Evolutionary conservation across 53 echinoderm and acorn worm genomes (phyloP).

Genomic region (Antedon mediterranea): DNA sequence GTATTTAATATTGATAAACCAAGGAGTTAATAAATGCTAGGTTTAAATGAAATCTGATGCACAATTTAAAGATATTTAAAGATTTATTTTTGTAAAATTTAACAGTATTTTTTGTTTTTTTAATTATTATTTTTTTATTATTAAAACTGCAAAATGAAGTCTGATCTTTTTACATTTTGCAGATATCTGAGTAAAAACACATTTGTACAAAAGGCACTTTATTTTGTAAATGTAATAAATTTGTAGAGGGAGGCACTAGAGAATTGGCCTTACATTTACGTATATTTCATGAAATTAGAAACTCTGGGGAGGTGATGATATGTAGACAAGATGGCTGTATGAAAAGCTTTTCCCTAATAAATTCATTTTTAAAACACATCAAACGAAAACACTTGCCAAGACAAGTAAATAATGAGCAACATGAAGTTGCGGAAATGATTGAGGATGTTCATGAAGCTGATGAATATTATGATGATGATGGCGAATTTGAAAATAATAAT

Average conservation of each 20-base stretch:
- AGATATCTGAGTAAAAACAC: too few relatives aligned
- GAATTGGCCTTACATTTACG: conserved; percentile 18
- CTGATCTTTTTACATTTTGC: too few relatives aligned
- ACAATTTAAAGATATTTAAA: too few relatives aligned
- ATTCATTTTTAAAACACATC: conserved; percentile 20
- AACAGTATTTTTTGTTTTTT: too few relatives aligned
- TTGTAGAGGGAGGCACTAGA: background rate
- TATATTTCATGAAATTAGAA: conserved; percentile 8
- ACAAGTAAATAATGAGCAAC: background rate
- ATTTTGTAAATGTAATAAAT: too few relatives aligned
- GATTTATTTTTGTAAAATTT: too few relatives aligned
- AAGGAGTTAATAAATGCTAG: too few relatives aligned
- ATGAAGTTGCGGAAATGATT: background rate
- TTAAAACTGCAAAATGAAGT: too few relatives aligned
- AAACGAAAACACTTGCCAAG: background rate
- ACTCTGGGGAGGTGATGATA: conserved; percentile 9
- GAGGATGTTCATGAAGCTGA: background rate
- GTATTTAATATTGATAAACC: too few relatives aligned
- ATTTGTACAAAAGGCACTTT: too few relatives aligned
- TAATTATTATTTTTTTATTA: too few relatives aligned
- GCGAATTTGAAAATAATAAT: conserved; percentile 3
- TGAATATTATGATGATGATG: background rate
- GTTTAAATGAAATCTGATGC: too few relatives aligned
- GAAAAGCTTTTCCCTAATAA: conserved; percentile 20
- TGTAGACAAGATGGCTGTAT: conserved; percentile 26